These are phyloP conservation scores for Plusia festucae DNA, from an alignment of 2,888 invertebrate genomes.

Conservation along the genomic window DNA sequence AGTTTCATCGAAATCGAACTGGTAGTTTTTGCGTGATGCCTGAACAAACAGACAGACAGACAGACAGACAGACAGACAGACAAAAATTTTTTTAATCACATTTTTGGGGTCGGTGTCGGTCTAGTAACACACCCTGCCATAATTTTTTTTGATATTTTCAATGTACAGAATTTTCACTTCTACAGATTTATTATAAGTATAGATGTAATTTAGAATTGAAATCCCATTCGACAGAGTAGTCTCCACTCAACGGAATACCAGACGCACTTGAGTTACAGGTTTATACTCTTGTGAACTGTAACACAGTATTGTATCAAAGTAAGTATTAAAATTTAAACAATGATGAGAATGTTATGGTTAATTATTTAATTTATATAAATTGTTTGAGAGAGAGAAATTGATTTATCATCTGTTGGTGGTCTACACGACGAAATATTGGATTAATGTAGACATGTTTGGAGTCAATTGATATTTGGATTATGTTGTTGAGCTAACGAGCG, in stretches of 20 bases:
- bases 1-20: too few relatives aligned
- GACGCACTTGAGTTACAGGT: constrained; percentile 9
- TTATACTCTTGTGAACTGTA: constrained; percentile 45
- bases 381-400: constrained; percentile 55
- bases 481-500: constrained; percentile 10
- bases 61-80: too few relatives aligned
- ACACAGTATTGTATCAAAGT: constrained; percentile 54
- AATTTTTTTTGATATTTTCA: too few relatives aligned
- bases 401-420: constrained; percentile 37
- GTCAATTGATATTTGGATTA: constrained; percentile 19
- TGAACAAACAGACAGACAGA: too few relatives aligned
- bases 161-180: too few relatives aligned
- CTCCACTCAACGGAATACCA: constrained; percentile 9
- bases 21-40: too few relatives aligned
- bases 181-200: too few relatives aligned
- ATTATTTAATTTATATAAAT: constrained; percentile 59
- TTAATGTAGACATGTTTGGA: constrained; percentile 21
- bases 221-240: neutral
- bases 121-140: too few relatives aligned
- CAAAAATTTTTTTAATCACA: too few relatives aligned
- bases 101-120: too few relatives aligned
- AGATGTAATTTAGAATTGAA: constrained; percentile 1
- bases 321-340: constrained; percentile 60
- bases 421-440: constrained; percentile 21
- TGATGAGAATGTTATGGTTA: constrained; percentile 66